Evolutionary conservation across 2,888 invertebrate species (phyloP).

Genomic region (Lasioglossum zephyrum): DNA sequence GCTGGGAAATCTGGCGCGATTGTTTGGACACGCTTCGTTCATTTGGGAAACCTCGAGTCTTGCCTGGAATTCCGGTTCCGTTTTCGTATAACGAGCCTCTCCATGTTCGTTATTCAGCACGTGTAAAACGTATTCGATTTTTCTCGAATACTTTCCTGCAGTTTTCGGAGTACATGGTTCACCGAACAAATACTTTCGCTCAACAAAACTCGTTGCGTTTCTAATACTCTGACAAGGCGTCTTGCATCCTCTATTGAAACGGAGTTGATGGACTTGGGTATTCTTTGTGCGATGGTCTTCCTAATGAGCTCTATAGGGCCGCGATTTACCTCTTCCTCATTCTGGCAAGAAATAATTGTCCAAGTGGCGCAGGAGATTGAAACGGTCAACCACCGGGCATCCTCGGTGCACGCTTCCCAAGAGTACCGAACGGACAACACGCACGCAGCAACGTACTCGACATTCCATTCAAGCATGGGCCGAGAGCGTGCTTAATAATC

Average conservation of each 20-base stretch:
- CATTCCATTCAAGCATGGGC: conserved; percentile 4
- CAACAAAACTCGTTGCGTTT: no score
- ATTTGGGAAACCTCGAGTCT: no score
- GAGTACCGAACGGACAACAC: not conserved
- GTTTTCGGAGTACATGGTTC: not conserved
- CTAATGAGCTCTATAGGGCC: not conserved
- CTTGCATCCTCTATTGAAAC: not conserved
- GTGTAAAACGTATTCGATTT: no score
- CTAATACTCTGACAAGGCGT: no score
- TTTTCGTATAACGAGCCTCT: no score
- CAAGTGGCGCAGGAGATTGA: not conserved
- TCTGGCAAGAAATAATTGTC: conserved; percentile 2
- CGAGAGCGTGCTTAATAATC: conserved; percentile 12
- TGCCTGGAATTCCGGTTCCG: no score
- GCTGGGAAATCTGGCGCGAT: not conserved
- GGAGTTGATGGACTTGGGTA: not conserved
- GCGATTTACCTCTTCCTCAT: not conserved
- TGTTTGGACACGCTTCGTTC: no score
- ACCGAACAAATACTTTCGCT: no score
- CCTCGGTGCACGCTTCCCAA: not conserved
- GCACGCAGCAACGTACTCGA: conserved; percentile 1
- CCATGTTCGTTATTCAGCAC: no score
- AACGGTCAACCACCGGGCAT: not conserved
- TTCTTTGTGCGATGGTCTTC: not conserved
- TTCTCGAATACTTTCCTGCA: no score